phyloP scores from a whole-genome alignment of 2,113 vertebrate genomes.

The Hippolais icterina region DNA sequence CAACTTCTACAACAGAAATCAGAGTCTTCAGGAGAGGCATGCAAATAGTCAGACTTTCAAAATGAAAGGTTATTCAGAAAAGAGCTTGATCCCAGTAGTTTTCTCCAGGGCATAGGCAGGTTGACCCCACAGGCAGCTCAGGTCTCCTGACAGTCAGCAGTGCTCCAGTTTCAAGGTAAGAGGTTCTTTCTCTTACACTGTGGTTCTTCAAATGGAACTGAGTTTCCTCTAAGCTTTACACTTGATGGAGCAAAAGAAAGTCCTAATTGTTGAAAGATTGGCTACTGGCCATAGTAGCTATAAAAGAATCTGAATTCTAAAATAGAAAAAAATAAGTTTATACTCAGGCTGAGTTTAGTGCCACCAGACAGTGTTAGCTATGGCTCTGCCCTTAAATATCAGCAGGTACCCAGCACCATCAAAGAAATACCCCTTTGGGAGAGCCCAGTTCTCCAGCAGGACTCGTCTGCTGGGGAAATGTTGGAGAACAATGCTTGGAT shows the following conservation, averaged over 20 bases:
- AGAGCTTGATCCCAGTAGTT: not conserved
- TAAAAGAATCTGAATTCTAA: not conserved
- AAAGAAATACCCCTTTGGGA: not conserved
- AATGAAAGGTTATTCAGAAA: not conserved
- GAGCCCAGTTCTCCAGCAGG: not conserved
- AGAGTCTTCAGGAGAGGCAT: not conserved
- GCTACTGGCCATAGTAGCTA: not conserved
- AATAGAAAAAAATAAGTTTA: not conserved
- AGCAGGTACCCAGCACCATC: not conserved
- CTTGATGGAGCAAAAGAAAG: not conserved
- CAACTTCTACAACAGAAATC: not conserved
- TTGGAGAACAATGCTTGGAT: not conserved
- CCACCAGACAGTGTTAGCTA: not conserved
- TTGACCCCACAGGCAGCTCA: not conserved
- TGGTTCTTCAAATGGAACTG: not conserved
- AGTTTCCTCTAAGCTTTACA: not conserved
- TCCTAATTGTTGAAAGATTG: not conserved
- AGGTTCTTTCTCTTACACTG: not conserved
- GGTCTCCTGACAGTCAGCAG: not conserved
- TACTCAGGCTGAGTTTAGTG: not conserved
- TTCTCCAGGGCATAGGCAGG: not conserved
- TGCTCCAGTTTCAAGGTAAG: not conserved
- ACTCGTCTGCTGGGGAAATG: not conserved
- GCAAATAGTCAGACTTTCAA: not conserved
- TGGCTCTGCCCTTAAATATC: not conserved